These are phyloP conservation scores for Scaptomyza polygonia DNA, from an alignment of 2,888 invertebrate genomes.

Conservation along the genomic window DNA sequence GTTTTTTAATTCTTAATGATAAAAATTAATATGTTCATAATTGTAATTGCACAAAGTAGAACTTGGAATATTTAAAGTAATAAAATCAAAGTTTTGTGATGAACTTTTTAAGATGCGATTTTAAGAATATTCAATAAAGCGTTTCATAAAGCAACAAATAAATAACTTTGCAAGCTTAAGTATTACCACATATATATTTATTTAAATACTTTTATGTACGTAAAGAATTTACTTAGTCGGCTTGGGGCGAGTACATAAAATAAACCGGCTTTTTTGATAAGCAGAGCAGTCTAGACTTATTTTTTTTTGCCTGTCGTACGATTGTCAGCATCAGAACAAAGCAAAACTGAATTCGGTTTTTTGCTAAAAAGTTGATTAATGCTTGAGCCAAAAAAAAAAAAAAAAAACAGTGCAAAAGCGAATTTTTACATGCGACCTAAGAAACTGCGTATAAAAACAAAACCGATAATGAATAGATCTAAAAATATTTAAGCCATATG, in stretches of 20 bases:
- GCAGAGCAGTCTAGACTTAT: conserved; percentile 19
- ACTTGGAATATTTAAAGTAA: conserved; percentile 9
- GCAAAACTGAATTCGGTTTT: conserved; percentile 1
- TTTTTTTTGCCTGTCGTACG: conserved; percentile 25
- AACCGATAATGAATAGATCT: conserved; percentile 67
- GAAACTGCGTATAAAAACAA: conserved; percentile 74
- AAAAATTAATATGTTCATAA: neutral
- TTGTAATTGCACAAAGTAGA: conserved; percentile 3
- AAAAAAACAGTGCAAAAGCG: conserved; percentile 10
- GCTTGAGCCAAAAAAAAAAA: neutral
- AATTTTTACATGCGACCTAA: conserved; percentile 17
- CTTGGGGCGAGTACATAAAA: conserved; percentile 13
- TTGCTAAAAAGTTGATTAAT: neutral
- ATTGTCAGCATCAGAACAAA: conserved; percentile 7
- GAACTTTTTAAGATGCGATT: neutral
- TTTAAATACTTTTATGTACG: neutral
- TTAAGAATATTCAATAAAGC: neutral
- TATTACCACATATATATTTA: neutral
- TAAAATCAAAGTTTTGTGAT: conserved; percentile 23
- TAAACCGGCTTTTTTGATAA: conserved; percentile 55
- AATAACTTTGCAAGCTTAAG: conserved; percentile 15
- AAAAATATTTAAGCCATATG: conserved; percentile 63
- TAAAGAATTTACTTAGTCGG: conserved; percentile 20
- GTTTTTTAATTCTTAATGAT: neutral
- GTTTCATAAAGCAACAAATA: neutral